These are phyloP conservation scores for Aleiodes sp. DNA, from an alignment of 1,140 invertebrate genomes.

Conservation along the genomic window DNA sequence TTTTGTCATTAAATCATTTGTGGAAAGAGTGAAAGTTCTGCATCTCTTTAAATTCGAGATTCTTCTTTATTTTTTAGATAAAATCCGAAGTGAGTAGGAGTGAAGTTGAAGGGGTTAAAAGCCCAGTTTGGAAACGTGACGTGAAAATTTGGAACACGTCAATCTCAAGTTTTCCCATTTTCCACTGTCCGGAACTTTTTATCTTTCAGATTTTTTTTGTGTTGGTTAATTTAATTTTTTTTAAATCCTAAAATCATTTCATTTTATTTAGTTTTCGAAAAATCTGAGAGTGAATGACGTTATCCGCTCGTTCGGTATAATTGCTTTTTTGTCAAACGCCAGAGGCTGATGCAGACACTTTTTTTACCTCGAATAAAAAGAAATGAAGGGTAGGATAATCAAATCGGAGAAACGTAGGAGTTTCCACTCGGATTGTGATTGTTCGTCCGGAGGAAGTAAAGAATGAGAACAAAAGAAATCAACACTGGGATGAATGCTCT, in stretches of 20 bases:
- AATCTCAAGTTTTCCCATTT: not conserved
- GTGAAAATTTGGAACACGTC: not conserved
- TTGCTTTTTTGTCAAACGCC: slow-evolving; percentile 12
- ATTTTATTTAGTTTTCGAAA: not conserved
- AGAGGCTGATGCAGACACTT: not conserved
- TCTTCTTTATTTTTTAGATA: no score
- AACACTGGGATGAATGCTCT: not conserved
- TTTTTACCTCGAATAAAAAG: not conserved
- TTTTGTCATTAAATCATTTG: no score
- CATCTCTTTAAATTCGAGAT: no score
- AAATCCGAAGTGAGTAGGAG: no score
- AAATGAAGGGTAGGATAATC: not conserved
- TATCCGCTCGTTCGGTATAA: not conserved
- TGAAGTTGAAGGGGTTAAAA: not conserved
- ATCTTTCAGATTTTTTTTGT: no score
- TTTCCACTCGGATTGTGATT: slow-evolving; percentile 21
- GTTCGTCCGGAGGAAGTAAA: slow-evolving; percentile 26
- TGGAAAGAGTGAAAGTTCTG: no score
- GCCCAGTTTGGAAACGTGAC: not conserved
- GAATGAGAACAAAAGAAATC: slow-evolving; percentile 21
- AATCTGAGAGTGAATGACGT: not conserved
- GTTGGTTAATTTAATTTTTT: no score
- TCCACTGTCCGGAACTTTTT: not conserved
- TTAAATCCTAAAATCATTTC: not conserved
- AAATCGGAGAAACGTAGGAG: not conserved